Base-by-base conservation (phyloP, 1,140 invertebrate species). In the Nylanderia fulva region DNA sequence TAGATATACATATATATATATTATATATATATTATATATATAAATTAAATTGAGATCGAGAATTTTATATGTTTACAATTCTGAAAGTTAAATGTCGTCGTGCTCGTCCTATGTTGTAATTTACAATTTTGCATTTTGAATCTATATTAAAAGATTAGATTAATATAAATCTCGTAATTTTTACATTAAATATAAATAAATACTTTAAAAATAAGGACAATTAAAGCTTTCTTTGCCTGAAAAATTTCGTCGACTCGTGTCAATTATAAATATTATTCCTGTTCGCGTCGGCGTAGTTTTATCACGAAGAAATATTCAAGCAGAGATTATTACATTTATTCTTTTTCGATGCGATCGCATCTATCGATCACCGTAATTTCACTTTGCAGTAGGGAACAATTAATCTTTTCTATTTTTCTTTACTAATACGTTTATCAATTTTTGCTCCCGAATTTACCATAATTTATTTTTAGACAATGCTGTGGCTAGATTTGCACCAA, bases 21-120 rank as follows among this genome's bases (percentile, higher is more conserved):
- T n/a, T n/a, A n/a, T n/a, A n/a, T n/a, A n/a, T n/a, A n/a, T n/a
- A n/a, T n/a, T n/a, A n/a, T n/a, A n/a, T 18, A 18, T 7, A 9
- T 29, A 72, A 60, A 82, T 39, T 72, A n/a, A n/a, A n/a, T n/a
- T n/a, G n/a, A n/a, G 36, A 71, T 42, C 42, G 48, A n/a, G n/a
- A 48, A 48, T 48, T 39, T 13, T 33, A 1, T 18, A 54, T 69
- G 18, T 21, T 11, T 64, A 15, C 21, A 27, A 33, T 52, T 29
- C 21, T 13, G 15, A 68, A 29, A 74, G 8, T 45, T 29, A 54
- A 79, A 66, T 39, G 21, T 29, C 29, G 27, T 1, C 29, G 27
- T 1, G 9, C 5, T 29, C 8, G 0, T 36, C n/a, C 63, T 39
- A 24, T 18, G n/a, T 66, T 66, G 8, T 11, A 42, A 71, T 72